These are phyloP conservation scores for Bagarius yarrelli DNA, from an alignment of 2,113 vertebrate species.

Conservation along the genomic window DNA sequence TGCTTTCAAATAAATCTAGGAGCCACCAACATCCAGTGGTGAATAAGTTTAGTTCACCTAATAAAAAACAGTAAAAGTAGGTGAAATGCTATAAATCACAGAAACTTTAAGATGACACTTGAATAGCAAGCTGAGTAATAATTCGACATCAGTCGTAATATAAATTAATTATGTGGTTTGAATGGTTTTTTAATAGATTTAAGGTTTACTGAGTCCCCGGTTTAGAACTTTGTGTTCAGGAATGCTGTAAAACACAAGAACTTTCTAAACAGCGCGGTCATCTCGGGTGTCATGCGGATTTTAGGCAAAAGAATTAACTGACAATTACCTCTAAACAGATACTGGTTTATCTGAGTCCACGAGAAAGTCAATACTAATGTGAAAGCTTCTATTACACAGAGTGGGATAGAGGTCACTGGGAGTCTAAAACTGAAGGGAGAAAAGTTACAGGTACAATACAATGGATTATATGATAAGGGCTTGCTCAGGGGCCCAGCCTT, in stretches of 20 bases:
- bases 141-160: neutral
- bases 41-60: neutral
- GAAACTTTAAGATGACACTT: neutral
- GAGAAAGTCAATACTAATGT: constrained; percentile 3
- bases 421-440: neutral
- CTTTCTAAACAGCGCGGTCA: neutral
- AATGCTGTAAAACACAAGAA: neutral
- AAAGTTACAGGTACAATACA: neutral
- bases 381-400: neutral
- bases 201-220: neutral
- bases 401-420: neutral
- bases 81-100: neutral
- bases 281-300: neutral
- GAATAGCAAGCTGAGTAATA: neutral
- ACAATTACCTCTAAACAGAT: neutral
- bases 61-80: neutral
- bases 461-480: too few species aligned
- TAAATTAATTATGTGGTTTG: neutral
- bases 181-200: neutral
- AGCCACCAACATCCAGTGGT: neutral
- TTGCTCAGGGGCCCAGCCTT: too few species aligned
- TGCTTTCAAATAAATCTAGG: neutral
- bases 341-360: neutral
- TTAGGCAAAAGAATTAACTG: neutral
- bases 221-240: neutral